phyloP scores from a whole-genome alignment of 2,797 vertebrate species.

The Ctenopoma multispine region DNA sequence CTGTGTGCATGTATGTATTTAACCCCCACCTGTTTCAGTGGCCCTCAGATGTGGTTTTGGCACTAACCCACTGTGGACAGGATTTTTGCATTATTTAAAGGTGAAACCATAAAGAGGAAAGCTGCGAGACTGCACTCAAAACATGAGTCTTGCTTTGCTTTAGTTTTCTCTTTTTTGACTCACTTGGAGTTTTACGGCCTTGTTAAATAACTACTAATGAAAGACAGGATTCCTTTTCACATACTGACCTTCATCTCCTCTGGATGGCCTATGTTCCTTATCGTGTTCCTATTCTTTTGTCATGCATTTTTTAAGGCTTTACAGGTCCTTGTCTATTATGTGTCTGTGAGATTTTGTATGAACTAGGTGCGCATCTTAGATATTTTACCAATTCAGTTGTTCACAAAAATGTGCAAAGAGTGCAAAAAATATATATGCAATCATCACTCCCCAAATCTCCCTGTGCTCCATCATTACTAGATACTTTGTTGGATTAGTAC shows the following conservation, averaged over 20 bases:
- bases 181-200: conserved; percentile 68
- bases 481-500: conserved; percentile 61
- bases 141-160: conserved; percentile 56
- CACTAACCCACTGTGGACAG: conserved; percentile 50
- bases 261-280: conserved; percentile 43
- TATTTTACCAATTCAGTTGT: conserved; percentile 6
- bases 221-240: conserved; percentile 55
- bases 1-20: conserved; percentile 51
- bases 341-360: conserved; percentile 9
- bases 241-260: conserved; percentile 35
- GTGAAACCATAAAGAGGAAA: conserved; percentile 77
- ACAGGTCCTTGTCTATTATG: conserved; percentile 12
- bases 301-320: conserved; percentile 28
- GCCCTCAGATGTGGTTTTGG: conserved; percentile 81
- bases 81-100: conserved; percentile 76
- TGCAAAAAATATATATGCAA: conserved; percentile 48
- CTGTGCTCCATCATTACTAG: conserved; percentile 64
- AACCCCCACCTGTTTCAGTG: conserved; percentile 72
- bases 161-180: conserved; percentile 60
- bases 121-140: conserved; percentile 62
- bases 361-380: conserved; percentile 10
- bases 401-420: conserved; percentile 35
- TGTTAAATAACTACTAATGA: conserved; percentile 73
- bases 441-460: conserved; percentile 50
- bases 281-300: conserved; percentile 40